Conservation (phyloP, 2,113 vertebrate species). For the Equus quagga region DNA sequence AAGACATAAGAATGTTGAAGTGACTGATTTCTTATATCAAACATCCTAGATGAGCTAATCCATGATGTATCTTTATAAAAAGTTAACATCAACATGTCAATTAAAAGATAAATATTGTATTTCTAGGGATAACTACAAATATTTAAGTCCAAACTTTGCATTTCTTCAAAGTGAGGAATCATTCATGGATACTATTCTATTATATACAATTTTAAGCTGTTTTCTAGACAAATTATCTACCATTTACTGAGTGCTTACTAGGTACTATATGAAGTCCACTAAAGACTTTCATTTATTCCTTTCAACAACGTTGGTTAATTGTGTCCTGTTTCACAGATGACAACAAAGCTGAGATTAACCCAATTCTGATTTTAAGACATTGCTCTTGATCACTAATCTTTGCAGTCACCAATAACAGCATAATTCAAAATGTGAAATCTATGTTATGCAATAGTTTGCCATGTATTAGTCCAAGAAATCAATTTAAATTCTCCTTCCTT, state of each 20-base stretch:
- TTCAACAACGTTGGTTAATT: neutral
- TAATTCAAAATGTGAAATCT: fast-evolving
- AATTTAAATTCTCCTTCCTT: neutral
- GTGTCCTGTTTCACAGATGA: neutral
- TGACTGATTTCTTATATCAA: neutral
- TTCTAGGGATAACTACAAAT: neutral
- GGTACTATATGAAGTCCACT: neutral
- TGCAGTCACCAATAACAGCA: neutral
- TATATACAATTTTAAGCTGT: neutral
- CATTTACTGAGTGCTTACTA: neutral
- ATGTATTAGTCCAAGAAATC: neutral
- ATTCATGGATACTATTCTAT: neutral
- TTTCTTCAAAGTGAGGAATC: neutral
- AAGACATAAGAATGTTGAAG: neutral
- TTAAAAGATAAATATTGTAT: neutral
- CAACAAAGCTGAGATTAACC: neutral
- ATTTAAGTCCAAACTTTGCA: neutral
- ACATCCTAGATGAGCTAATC: neutral
- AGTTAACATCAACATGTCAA: neutral
- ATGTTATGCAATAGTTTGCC: too few relatives aligned
- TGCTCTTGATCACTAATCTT: neutral
- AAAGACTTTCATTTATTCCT: too few relatives aligned
- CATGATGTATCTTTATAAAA: neutral
- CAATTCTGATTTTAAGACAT: neutral
- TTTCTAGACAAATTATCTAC: neutral